Evolutionary conservation across 1,140 invertebrate species (phyloP).

Genomic region (Neuroterus valhalla): DNA sequence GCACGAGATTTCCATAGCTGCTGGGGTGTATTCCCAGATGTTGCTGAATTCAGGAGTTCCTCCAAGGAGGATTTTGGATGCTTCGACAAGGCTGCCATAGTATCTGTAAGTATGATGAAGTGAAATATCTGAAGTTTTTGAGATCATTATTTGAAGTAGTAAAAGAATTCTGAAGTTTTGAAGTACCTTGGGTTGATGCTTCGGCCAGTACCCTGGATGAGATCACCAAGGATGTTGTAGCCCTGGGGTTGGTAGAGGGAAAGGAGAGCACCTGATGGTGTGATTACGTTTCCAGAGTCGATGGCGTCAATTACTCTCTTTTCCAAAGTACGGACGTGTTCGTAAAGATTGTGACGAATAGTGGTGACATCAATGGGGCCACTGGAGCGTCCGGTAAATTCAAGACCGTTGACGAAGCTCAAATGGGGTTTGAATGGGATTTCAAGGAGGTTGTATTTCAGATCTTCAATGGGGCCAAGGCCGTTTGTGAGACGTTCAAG

Average conservation of each 20-base stretch:
- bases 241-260: slow-evolving; percentile 70
- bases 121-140: too few relatives aligned
- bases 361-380: slow-evolving; percentile 74
- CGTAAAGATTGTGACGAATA: slow-evolving; percentile 71
- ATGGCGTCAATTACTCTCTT: slow-evolving; percentile 80
- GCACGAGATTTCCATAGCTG: slow-evolving; percentile 71
- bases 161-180: too few relatives aligned
- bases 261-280: slow-evolving; percentile 65
- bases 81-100: slow-evolving; percentile 77
- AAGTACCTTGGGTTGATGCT: slow-evolving; percentile 68
- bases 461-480: slow-evolving; percentile 66
- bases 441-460: slow-evolving; percentile 71
- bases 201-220: slow-evolving; percentile 72
- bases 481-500: slow-evolving; percentile 74
- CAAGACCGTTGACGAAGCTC: slow-evolving; percentile 78
- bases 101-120: slow-evolving; percentile 50
- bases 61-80: slow-evolving; percentile 78
- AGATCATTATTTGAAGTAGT: too few relatives aligned
- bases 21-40: slow-evolving; percentile 71
- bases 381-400: slow-evolving; percentile 77
- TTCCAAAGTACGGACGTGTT: slow-evolving; percentile 75
- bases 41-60: slow-evolving; percentile 59
- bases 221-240: slow-evolving; percentile 73
- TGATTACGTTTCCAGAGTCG: slow-evolving; percentile 78
- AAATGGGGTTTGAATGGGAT: slow-evolving; percentile 79